Evolutionary conservation across 2,888 invertebrate species (phyloP), one percentile per base, ranked within the genome.

Genomic region (Eupithecia tripunctaria): DNA sequence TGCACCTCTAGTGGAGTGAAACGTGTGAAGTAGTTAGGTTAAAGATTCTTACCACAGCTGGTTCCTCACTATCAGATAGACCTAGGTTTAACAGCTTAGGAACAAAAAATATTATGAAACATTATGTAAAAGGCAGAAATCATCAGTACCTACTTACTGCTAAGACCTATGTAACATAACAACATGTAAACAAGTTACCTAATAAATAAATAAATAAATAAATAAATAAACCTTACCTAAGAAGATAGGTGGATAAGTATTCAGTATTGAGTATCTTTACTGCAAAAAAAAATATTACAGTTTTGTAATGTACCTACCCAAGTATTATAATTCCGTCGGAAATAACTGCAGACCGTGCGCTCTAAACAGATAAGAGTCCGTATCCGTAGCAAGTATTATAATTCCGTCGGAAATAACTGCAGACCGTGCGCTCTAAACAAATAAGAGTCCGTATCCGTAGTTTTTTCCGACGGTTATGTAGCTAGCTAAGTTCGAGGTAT

Each of bases 21-120:
- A 51, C n/a, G 14, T 14, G 27, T 8, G 27, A 59, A 15, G 7
- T 43, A 59, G 25, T 4, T 25, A 60, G 29, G 60, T 29, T 36
- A 38, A 36, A 64, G 15, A 63, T 41, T 81, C 75, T 92, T 93
- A 94, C 94, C 93, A 86, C 81, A 76, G 87, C 81, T 76, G 87
- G 88, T 76, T 93, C 93, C 85, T 89, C 92, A 74, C 85, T 86
- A 79, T 91, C 90, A 75, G 94, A 87, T 80, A 93, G 93, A 91
- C 93, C 94, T 94, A 91, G 82, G 77, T 85, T 89, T 76, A 91
- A 85, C 76, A 82, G 86, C 94, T 94, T 89, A 36, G 77, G 81
- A 82, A 85, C 85, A 87, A 81, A 79, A 80, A 81, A 32, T 60
- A 32, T 18, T 36, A 29, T 27, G 15, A 21, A 60, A 18, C 7